phyloP scores from a whole-genome alignment of 2,888 invertebrate genomes.

The Mimachlamys varia region DNA sequence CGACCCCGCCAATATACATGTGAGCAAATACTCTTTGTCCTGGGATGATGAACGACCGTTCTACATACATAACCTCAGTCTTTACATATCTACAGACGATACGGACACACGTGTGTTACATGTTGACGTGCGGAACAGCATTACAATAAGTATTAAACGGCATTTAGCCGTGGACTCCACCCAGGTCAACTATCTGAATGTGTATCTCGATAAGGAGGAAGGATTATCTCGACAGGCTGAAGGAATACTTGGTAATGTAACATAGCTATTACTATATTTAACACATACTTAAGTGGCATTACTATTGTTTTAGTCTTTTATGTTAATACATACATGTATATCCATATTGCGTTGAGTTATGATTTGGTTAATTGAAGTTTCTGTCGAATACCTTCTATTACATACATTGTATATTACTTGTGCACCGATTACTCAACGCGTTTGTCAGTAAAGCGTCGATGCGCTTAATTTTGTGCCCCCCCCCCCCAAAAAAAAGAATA shows the following conservation, averaged over 20 bases:
- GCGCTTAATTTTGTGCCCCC: too few species aligned
- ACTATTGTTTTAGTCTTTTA: too few species aligned
- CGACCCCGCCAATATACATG: constrained; percentile 36
- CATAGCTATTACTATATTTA: background rate
- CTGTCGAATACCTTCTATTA: too few species aligned
- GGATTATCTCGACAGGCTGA: constrained; percentile 39
- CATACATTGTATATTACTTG: too few species aligned
- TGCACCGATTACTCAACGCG: too few species aligned
- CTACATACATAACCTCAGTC: background rate
- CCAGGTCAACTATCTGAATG: constrained; percentile 45
- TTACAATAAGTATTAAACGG: constrained; percentile 38
- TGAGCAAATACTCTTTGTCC: constrained; percentile 34
- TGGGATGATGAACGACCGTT: constrained; percentile 43
- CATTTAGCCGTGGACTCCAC: background rate
- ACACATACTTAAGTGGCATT: background rate
- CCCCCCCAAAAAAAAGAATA: too few species aligned
- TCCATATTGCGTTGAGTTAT: too few species aligned
- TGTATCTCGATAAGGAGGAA: constrained; percentile 42
- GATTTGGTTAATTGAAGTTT: too few species aligned
- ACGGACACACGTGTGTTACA: background rate
- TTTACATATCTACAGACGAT: background rate
- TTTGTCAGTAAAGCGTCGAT: too few species aligned
- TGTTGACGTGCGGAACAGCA: constrained; percentile 28
- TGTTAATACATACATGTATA: too few species aligned
- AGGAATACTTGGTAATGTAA: constrained; percentile 44